Evolutionary conservation across 2,113 vertebrate genomes (phyloP).

Genomic region (Pelecanoides urinatrix): DNA sequence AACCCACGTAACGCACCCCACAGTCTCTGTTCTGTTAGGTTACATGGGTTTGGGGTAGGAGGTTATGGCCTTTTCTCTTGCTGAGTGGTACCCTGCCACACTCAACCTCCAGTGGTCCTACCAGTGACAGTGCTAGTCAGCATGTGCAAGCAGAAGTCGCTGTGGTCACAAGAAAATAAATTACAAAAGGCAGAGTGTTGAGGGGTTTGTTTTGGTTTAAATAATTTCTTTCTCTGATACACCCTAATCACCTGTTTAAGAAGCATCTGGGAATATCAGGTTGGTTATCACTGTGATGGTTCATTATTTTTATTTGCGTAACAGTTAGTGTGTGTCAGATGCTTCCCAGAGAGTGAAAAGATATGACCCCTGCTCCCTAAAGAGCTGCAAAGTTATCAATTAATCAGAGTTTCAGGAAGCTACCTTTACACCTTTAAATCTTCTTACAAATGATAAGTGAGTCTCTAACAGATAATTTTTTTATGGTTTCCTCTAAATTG

Average conservation of each 20-base stretch:
- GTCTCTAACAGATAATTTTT: background rate
- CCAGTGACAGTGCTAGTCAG: background rate
- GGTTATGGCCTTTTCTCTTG: background rate
- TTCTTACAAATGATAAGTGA: background rate
- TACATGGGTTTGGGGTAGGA: background rate
- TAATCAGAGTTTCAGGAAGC: background rate
- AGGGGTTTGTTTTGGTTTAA: background rate
- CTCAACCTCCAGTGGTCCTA: background rate
- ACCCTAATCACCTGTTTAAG: background rate
- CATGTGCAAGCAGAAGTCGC: background rate
- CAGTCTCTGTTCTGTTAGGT: background rate
- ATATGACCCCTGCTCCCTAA: background rate
- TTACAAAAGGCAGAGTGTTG: background rate
- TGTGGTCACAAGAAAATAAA: background rate
- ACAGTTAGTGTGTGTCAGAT: background rate
- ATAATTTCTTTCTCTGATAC: background rate
- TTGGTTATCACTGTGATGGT: background rate
- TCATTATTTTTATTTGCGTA: background rate
- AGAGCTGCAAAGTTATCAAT: background rate
- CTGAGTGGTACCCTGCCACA: background rate
- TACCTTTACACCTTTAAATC: background rate
- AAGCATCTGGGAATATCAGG: background rate
- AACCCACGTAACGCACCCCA: background rate
- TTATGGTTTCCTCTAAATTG: background rate
- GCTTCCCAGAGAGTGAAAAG: background rate